Evolutionary conservation across 1,140 invertebrate species (phyloP).

Genomic region (Leptopilina clavipes): DNA sequence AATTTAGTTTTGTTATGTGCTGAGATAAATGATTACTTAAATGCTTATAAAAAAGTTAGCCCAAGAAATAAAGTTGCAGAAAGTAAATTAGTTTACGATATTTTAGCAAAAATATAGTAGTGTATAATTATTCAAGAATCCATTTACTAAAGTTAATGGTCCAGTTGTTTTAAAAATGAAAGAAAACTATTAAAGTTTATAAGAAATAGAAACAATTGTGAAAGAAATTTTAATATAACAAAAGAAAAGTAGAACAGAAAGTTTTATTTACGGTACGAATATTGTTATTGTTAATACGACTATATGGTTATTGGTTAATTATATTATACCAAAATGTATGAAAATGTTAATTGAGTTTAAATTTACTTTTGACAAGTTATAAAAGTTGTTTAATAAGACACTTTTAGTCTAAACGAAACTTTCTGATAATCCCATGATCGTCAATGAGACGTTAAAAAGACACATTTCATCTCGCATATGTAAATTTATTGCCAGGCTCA

Average conservation of each 20-base stretch:
- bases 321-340: too few relatives aligned
- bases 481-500: slow-evolving; percentile 29
- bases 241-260: not conserved
- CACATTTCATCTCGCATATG: not conserved
- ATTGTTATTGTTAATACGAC: too few relatives aligned
- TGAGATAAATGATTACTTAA: not conserved
- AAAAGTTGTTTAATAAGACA: too few relatives aligned
- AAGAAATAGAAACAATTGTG: too few relatives aligned
- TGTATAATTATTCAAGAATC: not conserved
- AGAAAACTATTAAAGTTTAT: not conserved
- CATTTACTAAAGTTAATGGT: not conserved
- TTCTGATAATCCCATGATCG: too few relatives aligned
- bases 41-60: not conserved
- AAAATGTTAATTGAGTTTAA: too few relatives aligned
- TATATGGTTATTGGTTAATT: too few relatives aligned
- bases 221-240: not conserved
- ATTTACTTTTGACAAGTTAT: too few relatives aligned
- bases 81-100: not conserved
- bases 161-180: not conserved
- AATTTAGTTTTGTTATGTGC: not conserved
- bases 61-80: not conserved
- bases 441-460: too few relatives aligned
- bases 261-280: not conserved
- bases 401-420: too few relatives aligned
- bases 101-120: not conserved